These are phyloP conservation scores for Gordius sp. DNA, from an alignment of 2,888 invertebrate species.

Conservation along the genomic window DNA sequence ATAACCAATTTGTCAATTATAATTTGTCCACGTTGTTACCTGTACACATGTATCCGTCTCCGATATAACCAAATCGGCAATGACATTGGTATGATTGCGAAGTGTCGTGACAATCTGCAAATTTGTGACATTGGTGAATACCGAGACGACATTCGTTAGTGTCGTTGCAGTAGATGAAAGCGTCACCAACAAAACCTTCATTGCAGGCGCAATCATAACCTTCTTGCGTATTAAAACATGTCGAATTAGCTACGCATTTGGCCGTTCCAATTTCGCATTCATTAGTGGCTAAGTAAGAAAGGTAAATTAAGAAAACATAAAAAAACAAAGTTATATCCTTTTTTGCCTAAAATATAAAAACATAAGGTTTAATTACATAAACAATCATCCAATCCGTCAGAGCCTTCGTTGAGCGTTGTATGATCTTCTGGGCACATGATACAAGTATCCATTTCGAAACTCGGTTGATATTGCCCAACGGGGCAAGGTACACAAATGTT, in stretches of 20 bases:
- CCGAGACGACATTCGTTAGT: conserved; percentile 12
- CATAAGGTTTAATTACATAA: neutral
- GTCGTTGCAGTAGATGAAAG: conserved; percentile 2
- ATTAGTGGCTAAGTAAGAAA: conserved; percentile 9
- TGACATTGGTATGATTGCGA: neutral
- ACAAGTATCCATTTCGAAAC: neutral
- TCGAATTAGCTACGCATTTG: conserved; percentile 23
- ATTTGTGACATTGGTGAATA: conserved; percentile 3
- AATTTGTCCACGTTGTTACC: neutral
- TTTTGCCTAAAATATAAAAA: neutral
- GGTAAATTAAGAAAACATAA: neutral
- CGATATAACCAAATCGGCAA: neutral
- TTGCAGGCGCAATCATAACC: conserved; percentile 68
- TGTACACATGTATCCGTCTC: neutral
- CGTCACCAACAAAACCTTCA: conserved; percentile 49
- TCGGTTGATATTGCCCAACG: neutral
- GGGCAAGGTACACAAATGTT: conserved; percentile 4
- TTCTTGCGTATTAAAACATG: conserved; percentile 57
- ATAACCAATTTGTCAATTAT: too few species aligned
- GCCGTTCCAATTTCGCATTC: conserved; percentile 10
- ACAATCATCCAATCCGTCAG: neutral
- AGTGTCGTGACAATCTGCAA: neutral
- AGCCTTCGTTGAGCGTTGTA: conserved; percentile 6
- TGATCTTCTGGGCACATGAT: neutral
- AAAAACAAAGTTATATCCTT: neutral